A percentile compares a stretch with the other conserved stretches of the same genome.
Evolutionary conservation across 2,113 vertebrate genomes (phyloP).

Genomic region (Synodontis membranacea): DNA sequence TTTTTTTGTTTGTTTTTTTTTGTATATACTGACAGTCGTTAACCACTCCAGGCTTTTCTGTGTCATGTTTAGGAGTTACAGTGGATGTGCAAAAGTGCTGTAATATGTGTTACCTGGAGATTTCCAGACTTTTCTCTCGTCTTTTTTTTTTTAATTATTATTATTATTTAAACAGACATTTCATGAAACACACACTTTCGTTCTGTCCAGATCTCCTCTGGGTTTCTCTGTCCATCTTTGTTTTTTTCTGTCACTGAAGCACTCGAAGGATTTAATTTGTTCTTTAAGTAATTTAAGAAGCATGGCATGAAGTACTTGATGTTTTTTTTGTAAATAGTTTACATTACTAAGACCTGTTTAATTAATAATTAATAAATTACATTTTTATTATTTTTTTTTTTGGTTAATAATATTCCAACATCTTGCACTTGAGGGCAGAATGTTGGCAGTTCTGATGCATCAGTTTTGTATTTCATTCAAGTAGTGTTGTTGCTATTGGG

Average conservation of each 20-base stretch:
- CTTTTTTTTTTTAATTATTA: constrained; percentile 35
- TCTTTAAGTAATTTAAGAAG: constrained; percentile 72
- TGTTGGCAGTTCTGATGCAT: constrained; percentile 54
- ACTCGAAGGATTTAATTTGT: constrained; percentile 80
- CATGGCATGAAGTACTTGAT: constrained; percentile 91
- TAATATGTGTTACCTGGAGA: constrained; percentile 65
- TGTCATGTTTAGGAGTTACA: constrained; percentile 72
- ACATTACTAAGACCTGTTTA: constrained; percentile 74
- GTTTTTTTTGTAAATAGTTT: constrained; percentile 97
- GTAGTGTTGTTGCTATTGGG: constrained; percentile 63
- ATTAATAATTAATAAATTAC: constrained; percentile 52
- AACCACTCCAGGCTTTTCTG: constrained; percentile 67
- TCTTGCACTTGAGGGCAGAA: constrained; percentile 50
- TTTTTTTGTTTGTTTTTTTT: constrained; percentile 61
- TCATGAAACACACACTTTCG: constrained; percentile 68
- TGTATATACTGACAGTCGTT: constrained; percentile 81
- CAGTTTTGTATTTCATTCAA: constrained; percentile 67
- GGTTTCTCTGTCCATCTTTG: constrained; percentile 14
- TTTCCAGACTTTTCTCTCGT: constrained; percentile 65
- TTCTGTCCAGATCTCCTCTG: constrained; percentile 48
- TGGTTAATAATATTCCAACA: constrained; percentile 50
- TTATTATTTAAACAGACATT: constrained; percentile 67
- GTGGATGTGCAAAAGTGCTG: constrained; percentile 80
- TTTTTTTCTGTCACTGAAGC: constrained; percentile 68
- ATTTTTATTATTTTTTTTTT: too few relatives aligned